Evolutionary conservation across 2,888 invertebrate species (phyloP).

Genomic region (Strigamia maritima): DNA sequence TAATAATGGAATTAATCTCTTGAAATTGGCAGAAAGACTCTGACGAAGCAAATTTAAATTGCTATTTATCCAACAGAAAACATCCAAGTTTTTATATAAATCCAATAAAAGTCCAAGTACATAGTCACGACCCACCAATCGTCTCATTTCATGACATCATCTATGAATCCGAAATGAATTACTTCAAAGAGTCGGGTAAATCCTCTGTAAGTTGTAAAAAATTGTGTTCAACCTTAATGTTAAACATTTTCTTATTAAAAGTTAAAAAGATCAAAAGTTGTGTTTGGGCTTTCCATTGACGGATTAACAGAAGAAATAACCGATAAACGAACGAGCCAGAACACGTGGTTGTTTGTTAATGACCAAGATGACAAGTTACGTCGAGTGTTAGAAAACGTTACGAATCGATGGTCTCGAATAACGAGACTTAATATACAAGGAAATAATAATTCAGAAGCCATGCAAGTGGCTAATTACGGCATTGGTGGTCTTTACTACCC

Average conservation of each 20-base stretch:
- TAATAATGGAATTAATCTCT: too few relatives aligned
- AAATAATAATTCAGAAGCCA: slow-evolving; percentile 46
- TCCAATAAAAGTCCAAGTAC: slow-evolving; percentile 48
- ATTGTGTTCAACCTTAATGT: too few relatives aligned
- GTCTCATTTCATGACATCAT: slow-evolving; percentile 48
- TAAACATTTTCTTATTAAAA: neutral
- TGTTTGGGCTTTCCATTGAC: too few relatives aligned
- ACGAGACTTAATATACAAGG: slow-evolving; percentile 48
- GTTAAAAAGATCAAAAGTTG: too few relatives aligned
- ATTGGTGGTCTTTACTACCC: slow-evolving; percentile 56
- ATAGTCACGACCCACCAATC: slow-evolving; percentile 46
- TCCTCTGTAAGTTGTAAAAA: slow-evolving; percentile 44
- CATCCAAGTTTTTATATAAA: slow-evolving; percentile 45
- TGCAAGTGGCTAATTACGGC: slow-evolving; percentile 50
- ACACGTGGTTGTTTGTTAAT: slow-evolving; percentile 49
- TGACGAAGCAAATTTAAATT: slow-evolving; percentile 45
- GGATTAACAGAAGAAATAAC: too few relatives aligned
- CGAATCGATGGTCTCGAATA: slow-evolving; percentile 45
- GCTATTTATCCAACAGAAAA: slow-evolving; percentile 45
- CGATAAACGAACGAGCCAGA: slow-evolving; percentile 49
- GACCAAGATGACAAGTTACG: slow-evolving; percentile 43
- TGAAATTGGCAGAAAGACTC: neutral
- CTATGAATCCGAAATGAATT: slow-evolving; percentile 45
- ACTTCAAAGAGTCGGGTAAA: slow-evolving; percentile 45
- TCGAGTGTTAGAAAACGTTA: slow-evolving; percentile 45